phyloP scores from a whole-genome alignment of 2,888 invertebrate species.

The Buathra laborator region DNA sequence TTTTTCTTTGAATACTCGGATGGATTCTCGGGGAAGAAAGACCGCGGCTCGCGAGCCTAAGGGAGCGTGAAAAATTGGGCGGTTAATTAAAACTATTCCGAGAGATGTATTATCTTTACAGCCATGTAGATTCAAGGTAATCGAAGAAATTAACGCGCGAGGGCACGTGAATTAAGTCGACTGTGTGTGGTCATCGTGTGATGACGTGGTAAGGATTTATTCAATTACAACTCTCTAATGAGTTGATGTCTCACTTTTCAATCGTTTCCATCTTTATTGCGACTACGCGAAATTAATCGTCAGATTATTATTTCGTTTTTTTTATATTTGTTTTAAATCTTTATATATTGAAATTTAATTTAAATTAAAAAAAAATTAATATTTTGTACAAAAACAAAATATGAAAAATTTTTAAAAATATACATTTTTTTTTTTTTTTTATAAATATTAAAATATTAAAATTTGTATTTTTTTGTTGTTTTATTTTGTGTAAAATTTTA shows the following conservation, averaged over 20 bases:
- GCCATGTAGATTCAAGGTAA: too few species aligned
- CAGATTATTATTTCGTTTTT: neutral
- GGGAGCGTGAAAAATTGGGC: constrained; percentile 60
- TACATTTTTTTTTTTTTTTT: too few species aligned
- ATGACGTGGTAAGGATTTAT: constrained; percentile 14
- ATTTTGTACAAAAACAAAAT: neutral
- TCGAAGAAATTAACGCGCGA: neutral
- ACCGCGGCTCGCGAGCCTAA: constrained; percentile 27
- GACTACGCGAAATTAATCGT: neutral
- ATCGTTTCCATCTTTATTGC: neutral
- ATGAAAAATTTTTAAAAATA: too few species aligned
- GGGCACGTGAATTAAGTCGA: neutral
- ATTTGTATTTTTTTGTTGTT: constrained; percentile 23
- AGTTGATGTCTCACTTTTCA: constrained; percentile 9
- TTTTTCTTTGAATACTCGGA: constrained; percentile 50
- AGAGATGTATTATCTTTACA: too few species aligned
- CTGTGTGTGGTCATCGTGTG: constrained; percentile 13
- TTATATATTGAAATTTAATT: too few species aligned
- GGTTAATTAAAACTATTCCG: constrained; percentile 36
- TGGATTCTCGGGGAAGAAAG: neutral
- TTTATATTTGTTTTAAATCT: too few species aligned
- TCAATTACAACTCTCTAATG: neutral
- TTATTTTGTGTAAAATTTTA: neutral
- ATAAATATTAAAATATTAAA: too few species aligned
- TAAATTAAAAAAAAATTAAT: neutral